A percentile compares a stretch with the other conserved stretches of the same genome.
These are phyloP conservation scores for Temnothorax longispinosus DNA, from an alignment of 1,140 invertebrate species.

Conservation along the genomic window DNA sequence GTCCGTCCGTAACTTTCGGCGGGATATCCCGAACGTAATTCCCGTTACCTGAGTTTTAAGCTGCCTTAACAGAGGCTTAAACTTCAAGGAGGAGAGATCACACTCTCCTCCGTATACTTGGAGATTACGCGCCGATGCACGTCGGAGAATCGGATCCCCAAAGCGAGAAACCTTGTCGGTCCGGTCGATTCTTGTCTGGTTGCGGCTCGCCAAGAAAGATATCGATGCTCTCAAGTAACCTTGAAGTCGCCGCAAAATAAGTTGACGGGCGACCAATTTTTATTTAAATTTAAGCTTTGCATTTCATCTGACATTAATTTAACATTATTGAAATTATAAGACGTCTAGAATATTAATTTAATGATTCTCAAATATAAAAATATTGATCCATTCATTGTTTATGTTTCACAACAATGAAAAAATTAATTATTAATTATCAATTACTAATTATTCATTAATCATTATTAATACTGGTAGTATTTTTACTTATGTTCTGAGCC, in stretches of 20 bases:
- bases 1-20: slow-evolving; percentile 66
- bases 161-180: slow-evolving; percentile 55
- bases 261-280: background rate
- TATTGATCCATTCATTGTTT: background rate
- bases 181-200: slow-evolving; percentile 30
- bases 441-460: no score
- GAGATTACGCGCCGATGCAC: slow-evolving; percentile 62
- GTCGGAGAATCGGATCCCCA: slow-evolving; percentile 50
- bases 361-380: background rate
- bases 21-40: slow-evolving; percentile 65
- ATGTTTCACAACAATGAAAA: background rate
- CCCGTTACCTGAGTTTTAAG: slow-evolving; percentile 74
- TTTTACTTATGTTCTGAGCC: background rate
- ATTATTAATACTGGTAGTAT: background rate
- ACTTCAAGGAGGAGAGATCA: slow-evolving; percentile 69
- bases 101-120: slow-evolving; percentile 60
- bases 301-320: background rate
- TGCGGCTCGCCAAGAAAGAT: slow-evolving; percentile 15
- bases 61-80: slow-evolving; percentile 73
- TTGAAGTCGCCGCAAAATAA: background rate
- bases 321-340: background rate
- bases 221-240: background rate
- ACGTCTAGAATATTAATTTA: background rate
- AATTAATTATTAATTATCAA: background rate
- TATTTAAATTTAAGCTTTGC: background rate